phyloP scores from a whole-genome alignment of 2,113 vertebrate genomes.

The Laticauda colubrina region DNA sequence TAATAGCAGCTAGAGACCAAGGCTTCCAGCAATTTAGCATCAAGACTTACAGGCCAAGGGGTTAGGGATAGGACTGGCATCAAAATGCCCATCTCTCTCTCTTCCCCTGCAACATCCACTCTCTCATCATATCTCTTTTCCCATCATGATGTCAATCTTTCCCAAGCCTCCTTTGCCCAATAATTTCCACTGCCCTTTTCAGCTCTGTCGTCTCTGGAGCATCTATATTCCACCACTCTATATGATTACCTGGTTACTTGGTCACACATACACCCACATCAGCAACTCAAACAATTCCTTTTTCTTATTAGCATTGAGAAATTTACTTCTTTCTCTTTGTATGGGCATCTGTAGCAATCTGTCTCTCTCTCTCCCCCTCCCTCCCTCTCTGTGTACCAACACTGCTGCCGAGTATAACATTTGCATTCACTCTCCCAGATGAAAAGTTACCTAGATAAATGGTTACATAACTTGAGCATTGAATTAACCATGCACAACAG shows the following conservation, averaged over 20 bases:
- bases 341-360: neutral
- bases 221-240: neutral
- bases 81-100: neutral
- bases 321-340: neutral
- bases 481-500: constrained; percentile 47
- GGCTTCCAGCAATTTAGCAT: neutral
- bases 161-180: neutral
- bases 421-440: constrained; percentile 17
- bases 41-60: neutral
- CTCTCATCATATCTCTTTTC: neutral
- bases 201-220: neutral
- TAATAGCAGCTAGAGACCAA: neutral
- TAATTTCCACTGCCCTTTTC: neutral
- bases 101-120: neutral
- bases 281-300: neutral
- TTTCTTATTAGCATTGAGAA: neutral
- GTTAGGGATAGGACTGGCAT: neutral
- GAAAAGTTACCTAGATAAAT: constrained; percentile 47
- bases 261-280: neutral
- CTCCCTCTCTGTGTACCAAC: neutral
- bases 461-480: constrained; percentile 47
- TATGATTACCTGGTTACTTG: neutral
- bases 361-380: neutral
- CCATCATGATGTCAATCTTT: neutral
- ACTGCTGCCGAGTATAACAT: constrained; percentile 23